Percentiles rank a stretch among this genome's conserved stretches.
These are phyloP conservation scores for Hephaestus fuliginosus DNA, from an alignment of 2,797 vertebrate species.

Conservation along the genomic window DNA sequence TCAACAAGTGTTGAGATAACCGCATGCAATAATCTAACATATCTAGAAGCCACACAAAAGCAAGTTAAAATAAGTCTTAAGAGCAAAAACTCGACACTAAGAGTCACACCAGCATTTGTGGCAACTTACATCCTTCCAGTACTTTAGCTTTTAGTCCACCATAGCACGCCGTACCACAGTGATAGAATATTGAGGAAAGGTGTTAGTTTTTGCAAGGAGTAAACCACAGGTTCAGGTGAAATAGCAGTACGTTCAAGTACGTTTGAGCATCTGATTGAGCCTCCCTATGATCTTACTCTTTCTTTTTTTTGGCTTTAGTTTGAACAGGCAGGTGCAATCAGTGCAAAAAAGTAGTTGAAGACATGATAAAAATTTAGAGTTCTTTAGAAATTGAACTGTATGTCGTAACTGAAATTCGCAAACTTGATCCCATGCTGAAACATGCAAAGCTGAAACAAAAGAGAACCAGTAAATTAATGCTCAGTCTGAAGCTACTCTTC, in stretches of 20 bases:
- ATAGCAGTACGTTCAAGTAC: conserved; percentile 51
- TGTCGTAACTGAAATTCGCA: conserved; percentile 20
- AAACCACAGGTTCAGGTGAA: conserved; percentile 58
- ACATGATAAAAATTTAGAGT: conserved; percentile 12
- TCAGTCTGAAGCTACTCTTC: not conserved
- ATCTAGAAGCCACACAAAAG: conserved; percentile 57
- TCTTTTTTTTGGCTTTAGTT: not conserved
- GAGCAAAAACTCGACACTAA: conserved; percentile 66
- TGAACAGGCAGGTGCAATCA: conserved; percentile 40
- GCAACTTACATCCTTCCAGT: conserved; percentile 98
- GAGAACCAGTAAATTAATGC: conserved; percentile 1
- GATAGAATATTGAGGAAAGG: conserved; percentile 91
- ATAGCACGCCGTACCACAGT: conserved; percentile 87
- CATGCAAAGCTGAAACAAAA: conserved; percentile 50
- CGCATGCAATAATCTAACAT: conserved; percentile 69
- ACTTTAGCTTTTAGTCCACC: conserved; percentile 95
- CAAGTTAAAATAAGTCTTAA: conserved; percentile 13
- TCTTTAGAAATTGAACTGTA: not conserved
- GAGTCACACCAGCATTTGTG: conserved; percentile 73
- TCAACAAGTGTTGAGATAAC: conserved; percentile 29
- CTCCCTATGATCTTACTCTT: not conserved
- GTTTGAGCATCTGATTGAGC: conserved; percentile 46
- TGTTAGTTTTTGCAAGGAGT: conserved; percentile 85
- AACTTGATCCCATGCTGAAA: conserved; percentile 51
- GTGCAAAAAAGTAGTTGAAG: conserved; percentile 63